Conservation (phyloP, 23 tunicate genomes). For the Aplidium turbinatum region DNA sequence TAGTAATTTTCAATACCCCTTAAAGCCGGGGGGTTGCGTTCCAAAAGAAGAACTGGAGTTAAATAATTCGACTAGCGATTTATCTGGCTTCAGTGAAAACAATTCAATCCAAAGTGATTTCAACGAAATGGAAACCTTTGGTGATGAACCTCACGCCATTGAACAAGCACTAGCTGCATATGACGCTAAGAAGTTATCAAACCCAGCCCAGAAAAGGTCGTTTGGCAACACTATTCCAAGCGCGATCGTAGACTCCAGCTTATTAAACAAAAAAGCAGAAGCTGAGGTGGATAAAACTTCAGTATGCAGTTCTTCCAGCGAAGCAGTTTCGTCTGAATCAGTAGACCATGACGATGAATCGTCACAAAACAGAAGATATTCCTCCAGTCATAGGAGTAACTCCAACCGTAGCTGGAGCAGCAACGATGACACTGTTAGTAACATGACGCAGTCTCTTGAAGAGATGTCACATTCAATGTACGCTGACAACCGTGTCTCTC, state of each 20-base stretch:
- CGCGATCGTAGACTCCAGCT: constrained; percentile 25
- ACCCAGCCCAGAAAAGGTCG: constrained; percentile 59
- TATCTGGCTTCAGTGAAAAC: constrained; percentile 40
- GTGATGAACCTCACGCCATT: not conserved
- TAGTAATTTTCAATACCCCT: constrained; percentile 16
- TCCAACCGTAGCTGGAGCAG: too few species aligned
- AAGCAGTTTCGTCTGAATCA: constrained; percentile 36
- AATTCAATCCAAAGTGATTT: constrained; percentile 30
- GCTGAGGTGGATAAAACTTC: not conserved
- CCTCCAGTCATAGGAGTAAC: too few species aligned
- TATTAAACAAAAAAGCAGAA: not conserved
- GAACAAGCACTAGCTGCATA: not conserved
- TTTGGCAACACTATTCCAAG: constrained; percentile 70
- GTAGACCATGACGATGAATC: too few species aligned
- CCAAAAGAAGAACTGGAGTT: not conserved
- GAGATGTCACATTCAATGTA: too few species aligned
- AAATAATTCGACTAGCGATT: constrained; percentile 28
- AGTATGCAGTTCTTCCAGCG: constrained; percentile 52
- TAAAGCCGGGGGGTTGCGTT: not conserved
- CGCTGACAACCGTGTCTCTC: too few species aligned
- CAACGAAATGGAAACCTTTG: not conserved
- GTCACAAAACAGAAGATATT: too few species aligned
- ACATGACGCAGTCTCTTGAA: too few species aligned
- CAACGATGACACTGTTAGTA: too few species aligned
- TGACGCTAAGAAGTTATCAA: constrained; percentile 9